Percentiles rank a stretch among this genome's conserved stretches.
phyloP scores from a whole-genome alignment of 2,888 invertebrate species.

The Ophion slaviceki region DNA sequence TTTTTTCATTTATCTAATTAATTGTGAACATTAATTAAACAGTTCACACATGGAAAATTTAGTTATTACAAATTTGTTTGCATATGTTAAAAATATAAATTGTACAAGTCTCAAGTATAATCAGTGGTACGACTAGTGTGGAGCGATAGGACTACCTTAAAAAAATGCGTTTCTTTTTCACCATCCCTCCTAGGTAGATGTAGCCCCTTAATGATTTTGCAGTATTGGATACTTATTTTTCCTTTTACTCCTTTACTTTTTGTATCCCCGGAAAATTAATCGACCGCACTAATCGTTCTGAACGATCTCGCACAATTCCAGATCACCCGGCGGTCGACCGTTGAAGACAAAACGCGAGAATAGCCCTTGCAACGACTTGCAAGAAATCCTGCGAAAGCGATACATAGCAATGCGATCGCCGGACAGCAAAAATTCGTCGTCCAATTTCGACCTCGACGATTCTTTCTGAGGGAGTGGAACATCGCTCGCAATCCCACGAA shows the following conservation, averaged over 20 bases:
- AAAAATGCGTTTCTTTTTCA: too few species aligned
- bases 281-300: background rate
- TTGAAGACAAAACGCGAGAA: constrained; percentile 78
- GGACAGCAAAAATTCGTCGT: constrained; percentile 78
- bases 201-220: too few species aligned
- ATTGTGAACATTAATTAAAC: too few species aligned
- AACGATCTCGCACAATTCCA: constrained; percentile 58
- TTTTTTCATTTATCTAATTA: too few species aligned
- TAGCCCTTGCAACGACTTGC: constrained; percentile 82
- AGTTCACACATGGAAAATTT: too few species aligned
- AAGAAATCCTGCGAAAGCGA: constrained; percentile 81
- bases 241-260: background rate
- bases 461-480: constrained; percentile 72
- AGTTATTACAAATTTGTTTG: too few species aligned
- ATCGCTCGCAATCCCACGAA: constrained; percentile 14
- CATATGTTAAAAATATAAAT: too few species aligned
- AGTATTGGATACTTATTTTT: background rate
- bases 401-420: constrained; percentile 80
- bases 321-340: constrained; percentile 81
- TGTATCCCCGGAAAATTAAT: background rate
- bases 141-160: too few species aligned
- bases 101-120: too few species aligned
- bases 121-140: too few species aligned
- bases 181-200: too few species aligned
- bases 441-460: constrained; percentile 76